Base-by-base conservation (phyloP, 2,113 vertebrate genomes). In the Alligator mississippiensis region DNA sequence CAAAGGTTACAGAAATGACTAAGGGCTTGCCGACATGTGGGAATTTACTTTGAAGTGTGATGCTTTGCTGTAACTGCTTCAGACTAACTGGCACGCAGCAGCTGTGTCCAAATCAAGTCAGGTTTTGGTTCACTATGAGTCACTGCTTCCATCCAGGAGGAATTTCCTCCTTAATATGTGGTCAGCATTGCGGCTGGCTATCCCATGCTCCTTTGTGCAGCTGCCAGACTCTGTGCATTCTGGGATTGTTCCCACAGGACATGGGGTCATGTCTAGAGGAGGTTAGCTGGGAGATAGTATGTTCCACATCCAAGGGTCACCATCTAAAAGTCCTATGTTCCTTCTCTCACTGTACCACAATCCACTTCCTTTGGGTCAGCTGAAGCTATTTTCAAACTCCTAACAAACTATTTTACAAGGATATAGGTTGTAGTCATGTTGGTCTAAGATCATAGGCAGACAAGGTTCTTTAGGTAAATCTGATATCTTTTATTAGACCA, bases 1-100 rank as follows among this genome's bases (percentile, higher is more conserved):
- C 76, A 81, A 94, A 96, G 91, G 92, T 94, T 94, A 91, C 27
- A n/a, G 80, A 94, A 94, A 96, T 94, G 91, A 95, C 92, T 89
- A 38, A 95, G 95, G 85, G 94, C 85, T 92, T 0, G 11, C 91
- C 92, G 92, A 91, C 62, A 88, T 92, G 85, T 95, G 72, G 9
- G 72, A 57, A 86, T 93, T 76, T 92, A 88, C 55, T 86, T 62
- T 21, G 85, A 87, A 91, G 34, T 80, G 90, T 94, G 85, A 90
- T 78, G 62, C 89, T 89, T 84, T 94, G 55, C 66, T 93, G 55
- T 34, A 84, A 94, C 59, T 84, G 83, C 89, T 95, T 92, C 87
- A 93, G 94, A 58, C 83, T 54, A 84, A 12, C 72, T 88, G 77
- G 88, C 62, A 72, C 64, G 62, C 11, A 66, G 57, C 4, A 1